phyloP scores from a whole-genome alignment of 1,140 invertebrate genomes.

The Phenacoccus solenopsis region DNA sequence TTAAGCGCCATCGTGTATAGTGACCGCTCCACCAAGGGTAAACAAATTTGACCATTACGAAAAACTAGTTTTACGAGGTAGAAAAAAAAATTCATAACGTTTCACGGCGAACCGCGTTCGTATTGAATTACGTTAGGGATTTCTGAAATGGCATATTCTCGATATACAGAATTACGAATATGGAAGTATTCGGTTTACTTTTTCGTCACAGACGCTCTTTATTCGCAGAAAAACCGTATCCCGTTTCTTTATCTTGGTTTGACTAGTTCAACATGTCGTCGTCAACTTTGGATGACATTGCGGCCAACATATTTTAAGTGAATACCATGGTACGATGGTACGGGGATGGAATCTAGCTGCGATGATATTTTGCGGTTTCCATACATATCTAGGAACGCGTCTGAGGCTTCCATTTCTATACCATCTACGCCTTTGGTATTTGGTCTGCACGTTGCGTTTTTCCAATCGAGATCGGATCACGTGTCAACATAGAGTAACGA shows the following conservation, averaged over 20 bases:
- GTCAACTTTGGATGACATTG: constrained; percentile 1
- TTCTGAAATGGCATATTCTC: not conserved
- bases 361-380: not conserved
- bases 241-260: not conserved
- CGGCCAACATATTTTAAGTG: not conserved
- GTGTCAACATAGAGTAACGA: no score
- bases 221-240: not conserved
- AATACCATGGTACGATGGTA: not conserved
- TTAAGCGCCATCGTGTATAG: not conserved
- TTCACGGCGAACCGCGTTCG: not conserved
- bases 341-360: not conserved
- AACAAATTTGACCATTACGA: not conserved
- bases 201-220: not conserved
- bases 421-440: no score
- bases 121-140: not conserved
- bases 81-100: not conserved
- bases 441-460: no score
- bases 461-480: no score
- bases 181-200: constrained; percentile 1
- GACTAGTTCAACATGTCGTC: not conserved
- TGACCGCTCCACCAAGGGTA: not conserved
- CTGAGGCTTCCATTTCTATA: no score
- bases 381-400: no score
- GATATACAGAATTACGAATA: constrained; percentile 2
- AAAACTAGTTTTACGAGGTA: not conserved